A percentile compares a stretch with the other conserved stretches of the same genome.
phyloP scores from a whole-genome alignment of 2,113 vertebrate species.

The Alaudala cheleensis region DNA sequence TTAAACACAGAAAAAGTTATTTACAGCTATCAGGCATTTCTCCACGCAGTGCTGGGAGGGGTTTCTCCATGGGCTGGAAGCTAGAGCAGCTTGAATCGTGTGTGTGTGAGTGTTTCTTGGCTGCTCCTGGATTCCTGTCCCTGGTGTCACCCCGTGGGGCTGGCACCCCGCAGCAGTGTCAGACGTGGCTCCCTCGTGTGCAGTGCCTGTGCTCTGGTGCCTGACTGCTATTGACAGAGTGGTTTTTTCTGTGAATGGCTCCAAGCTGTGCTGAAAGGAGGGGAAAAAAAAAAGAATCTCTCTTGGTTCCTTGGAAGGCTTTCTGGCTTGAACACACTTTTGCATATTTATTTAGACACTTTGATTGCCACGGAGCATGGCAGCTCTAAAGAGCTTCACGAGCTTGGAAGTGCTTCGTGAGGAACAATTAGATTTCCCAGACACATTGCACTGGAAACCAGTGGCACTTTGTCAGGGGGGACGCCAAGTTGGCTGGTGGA shows the following conservation, averaged over 20 bases:
- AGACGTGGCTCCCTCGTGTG: not conserved
- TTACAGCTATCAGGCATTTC: conserved; percentile 1
- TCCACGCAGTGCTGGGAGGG: not conserved
- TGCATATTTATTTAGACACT: not conserved
- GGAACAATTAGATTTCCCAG: conserved; percentile 17
- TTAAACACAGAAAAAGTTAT: not conserved
- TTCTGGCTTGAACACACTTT: not conserved
- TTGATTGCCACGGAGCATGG: not conserved
- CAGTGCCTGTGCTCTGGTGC: not conserved
- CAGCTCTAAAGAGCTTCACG: not conserved
- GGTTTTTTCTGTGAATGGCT: not conserved
- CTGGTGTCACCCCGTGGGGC: not conserved
- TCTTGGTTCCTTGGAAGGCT: not conserved
- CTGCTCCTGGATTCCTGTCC: not conserved
- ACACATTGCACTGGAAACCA: not conserved
- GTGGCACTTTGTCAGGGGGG: not conserved
- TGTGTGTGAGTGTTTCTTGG: not conserved
- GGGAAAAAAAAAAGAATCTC: not conserved
- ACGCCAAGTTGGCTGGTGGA: not conserved
- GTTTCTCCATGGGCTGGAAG: not conserved
- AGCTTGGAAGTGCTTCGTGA: not conserved
- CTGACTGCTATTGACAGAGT: not conserved
- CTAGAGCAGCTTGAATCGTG: not conserved
- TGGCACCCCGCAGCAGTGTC: not conserved
- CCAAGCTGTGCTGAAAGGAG: not conserved